A percentile compares a stretch with the other conserved stretches of the same genome.
Evolutionary conservation across 2,797 vertebrate genomes (phyloP).

Genomic region (Brachyalestes nurse): DNA sequence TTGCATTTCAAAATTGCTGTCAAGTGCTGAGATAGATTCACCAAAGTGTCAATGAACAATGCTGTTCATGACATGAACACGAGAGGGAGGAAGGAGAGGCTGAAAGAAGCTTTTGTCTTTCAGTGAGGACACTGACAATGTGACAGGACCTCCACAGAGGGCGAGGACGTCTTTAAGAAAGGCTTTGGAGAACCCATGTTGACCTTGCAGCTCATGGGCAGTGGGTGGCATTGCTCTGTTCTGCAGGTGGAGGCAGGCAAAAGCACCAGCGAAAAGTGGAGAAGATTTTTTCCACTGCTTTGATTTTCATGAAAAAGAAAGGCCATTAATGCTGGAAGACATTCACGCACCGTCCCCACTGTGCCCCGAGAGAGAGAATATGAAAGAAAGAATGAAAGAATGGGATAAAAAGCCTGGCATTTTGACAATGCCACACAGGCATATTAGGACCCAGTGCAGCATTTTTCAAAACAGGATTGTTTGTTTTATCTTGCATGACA

Average conservation of each 20-base stretch:
- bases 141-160: constrained; percentile 26
- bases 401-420: constrained; percentile 62
- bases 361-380: constrained; percentile 63
- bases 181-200: not conserved
- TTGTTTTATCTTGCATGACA: constrained; percentile 56
- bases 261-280: constrained; percentile 60
- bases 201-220: constrained; percentile 31
- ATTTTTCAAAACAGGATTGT: constrained; percentile 56
- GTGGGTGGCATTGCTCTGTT: constrained; percentile 41
- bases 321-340: constrained; percentile 73
- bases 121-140: constrained; percentile 6
- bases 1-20: constrained; percentile 5
- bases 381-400: constrained; percentile 43
- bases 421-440: constrained; percentile 68
- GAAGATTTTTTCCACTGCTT: constrained; percentile 69
- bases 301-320: constrained; percentile 68
- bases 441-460: constrained; percentile 61
- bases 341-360: constrained; percentile 62
- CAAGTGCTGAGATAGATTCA: not conserved
- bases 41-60: constrained; percentile 39
- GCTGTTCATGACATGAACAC: constrained; percentile 26
- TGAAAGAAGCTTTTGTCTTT: constrained; percentile 30
- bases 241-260: constrained; percentile 61
- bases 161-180: not conserved
- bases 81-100: constrained; percentile 1